Conservation (phyloP, 2,888 invertebrate species). For the Pachliopta kotzebuea region DNA sequence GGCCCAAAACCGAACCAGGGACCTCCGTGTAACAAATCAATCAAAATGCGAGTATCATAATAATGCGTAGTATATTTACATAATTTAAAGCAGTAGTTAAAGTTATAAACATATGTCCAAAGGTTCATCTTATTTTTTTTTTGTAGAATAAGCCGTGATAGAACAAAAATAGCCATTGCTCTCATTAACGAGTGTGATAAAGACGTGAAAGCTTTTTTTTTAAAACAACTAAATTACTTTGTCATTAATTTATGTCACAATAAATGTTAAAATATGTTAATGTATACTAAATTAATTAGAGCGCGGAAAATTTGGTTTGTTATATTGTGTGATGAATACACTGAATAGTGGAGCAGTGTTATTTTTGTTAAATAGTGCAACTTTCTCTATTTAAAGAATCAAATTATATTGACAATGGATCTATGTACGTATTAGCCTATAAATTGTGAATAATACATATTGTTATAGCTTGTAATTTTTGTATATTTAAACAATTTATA, state of each 20-base stretch:
- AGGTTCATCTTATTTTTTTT: no score
- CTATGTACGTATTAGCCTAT: slow-evolving; percentile 8
- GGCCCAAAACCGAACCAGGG: no score
- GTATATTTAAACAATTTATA: no score
- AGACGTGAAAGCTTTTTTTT: not conserved
- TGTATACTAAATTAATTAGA: not conserved
- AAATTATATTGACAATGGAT: slow-evolving; percentile 3
- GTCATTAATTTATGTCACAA: not conserved
- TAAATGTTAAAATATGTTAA: slow-evolving; percentile 4
- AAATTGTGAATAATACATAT: slow-evolving; percentile 13
- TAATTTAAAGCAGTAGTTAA: no score
- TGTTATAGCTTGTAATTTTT: slow-evolving; percentile 14
- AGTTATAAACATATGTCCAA: no score
- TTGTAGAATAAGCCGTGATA: no score
- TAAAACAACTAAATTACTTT: not conserved
- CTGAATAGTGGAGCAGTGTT: not conserved
- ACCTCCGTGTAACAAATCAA: no score
- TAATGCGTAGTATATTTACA: no score
- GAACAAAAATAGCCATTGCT: no score
- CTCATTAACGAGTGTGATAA: not conserved
- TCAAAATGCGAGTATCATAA: no score
- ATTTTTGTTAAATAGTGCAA: slow-evolving; percentile 5
- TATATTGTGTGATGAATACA: not conserved
- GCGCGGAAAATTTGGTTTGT: not conserved
- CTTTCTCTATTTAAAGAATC: slow-evolving; percentile 22